Percentiles rank a stretch among this genome's conserved stretches.
These are phyloP conservation scores for Ameiurus melas DNA, from an alignment of 2,113 vertebrate genomes.

Conservation along the genomic window DNA sequence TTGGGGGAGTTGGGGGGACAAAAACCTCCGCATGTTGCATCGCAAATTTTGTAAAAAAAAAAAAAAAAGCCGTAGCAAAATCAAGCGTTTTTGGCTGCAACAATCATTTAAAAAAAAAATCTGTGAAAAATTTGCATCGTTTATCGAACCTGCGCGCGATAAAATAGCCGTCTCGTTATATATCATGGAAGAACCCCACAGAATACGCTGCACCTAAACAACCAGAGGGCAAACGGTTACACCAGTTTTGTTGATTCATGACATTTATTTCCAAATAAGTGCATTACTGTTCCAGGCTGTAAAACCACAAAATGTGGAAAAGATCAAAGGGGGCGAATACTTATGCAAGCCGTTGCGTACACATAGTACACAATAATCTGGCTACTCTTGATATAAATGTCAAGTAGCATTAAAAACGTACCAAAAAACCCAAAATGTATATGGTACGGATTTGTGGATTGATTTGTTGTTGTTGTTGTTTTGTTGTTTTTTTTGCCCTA, in stretches of 20 bases:
- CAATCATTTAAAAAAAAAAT: too few relatives aligned
- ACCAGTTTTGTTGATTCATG: not conserved
- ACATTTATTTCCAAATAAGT: not conserved
- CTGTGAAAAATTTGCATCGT: not conserved
- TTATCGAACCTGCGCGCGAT: not conserved
- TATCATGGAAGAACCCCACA: not conserved
- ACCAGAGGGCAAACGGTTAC: not conserved
- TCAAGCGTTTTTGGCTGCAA: too few relatives aligned
- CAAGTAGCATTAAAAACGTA: not conserved
- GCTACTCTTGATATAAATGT: not conserved
- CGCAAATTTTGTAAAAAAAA: too few relatives aligned
- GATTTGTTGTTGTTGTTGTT: not conserved
- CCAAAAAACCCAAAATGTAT: not conserved
- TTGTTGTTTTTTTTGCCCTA: not conserved
- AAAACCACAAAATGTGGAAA: not conserved
- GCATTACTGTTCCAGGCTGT: not conserved
- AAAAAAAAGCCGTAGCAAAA: too few relatives aligned
- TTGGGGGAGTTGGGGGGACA: too few relatives aligned
- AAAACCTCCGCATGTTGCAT: too few relatives aligned
- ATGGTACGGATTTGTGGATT: not conserved
- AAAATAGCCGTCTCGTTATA: too few relatives aligned
- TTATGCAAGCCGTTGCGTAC: not conserved
- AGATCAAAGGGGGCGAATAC: not conserved
- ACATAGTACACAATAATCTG: not conserved
- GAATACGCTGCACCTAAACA: not conserved